phyloP scores from a whole-genome alignment of 2,888 invertebrate genomes.

The Leptothorax acervorum region DNA sequence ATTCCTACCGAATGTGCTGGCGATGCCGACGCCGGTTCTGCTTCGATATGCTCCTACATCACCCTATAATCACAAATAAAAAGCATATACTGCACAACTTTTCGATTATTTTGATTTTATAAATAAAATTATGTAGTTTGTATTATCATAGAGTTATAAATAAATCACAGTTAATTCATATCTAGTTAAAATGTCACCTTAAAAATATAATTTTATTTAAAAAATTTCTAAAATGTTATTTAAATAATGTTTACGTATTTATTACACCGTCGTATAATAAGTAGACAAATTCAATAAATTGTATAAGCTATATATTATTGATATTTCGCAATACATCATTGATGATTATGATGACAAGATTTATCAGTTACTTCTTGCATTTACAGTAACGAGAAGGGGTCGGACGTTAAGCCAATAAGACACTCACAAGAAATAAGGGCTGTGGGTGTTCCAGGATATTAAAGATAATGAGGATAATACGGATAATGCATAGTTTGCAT shows the following conservation, averaged over 20 bases:
- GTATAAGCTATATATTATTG: not conserved
- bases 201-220: not conserved
- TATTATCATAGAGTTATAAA: not conserved
- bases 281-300: not conserved
- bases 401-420: constrained; percentile 25
- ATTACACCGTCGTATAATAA: not conserved
- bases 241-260: not conserved
- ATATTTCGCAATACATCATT: not conserved
- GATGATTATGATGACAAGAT: constrained; percentile 4
- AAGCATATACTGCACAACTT: constrained; percentile 14
- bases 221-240: not conserved
- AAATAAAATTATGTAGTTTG: not conserved
- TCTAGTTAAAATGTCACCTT: no score
- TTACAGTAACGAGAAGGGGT: constrained; percentile 14
- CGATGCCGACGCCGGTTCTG: constrained; percentile 71
- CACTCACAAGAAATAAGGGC: constrained; percentile 37
- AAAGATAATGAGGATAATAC: constrained; percentile 52
- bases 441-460: constrained; percentile 54
- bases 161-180: no score
- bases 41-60: constrained; percentile 80
- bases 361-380: constrained; percentile 29
- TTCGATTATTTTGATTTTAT: not conserved
- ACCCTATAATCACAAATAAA: constrained; percentile 74
- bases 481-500: constrained; percentile 39
- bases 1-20: constrained; percentile 76